A percentile compares a stretch with the other conserved stretches of the same genome.
These are phyloP conservation scores for Eciton burchellii DNA, from an alignment of 1,140 invertebrate genomes.

Conservation along the genomic window DNA sequence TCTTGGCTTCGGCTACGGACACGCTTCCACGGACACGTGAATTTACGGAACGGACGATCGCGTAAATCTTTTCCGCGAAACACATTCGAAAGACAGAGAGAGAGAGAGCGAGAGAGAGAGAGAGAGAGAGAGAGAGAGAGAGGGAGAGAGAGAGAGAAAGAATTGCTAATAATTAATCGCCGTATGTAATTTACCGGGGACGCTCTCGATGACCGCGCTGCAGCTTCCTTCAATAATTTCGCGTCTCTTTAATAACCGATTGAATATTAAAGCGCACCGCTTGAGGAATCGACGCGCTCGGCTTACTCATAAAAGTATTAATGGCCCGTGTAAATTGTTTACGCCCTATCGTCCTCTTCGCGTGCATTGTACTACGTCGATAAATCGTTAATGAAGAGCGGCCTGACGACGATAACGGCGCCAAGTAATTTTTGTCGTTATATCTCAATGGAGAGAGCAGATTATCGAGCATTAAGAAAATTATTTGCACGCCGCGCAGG, in stretches of 20 bases:
- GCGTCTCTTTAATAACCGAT: slow-evolving; percentile 11
- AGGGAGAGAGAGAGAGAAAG: too few relatives aligned
- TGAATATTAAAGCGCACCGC: slow-evolving; percentile 13
- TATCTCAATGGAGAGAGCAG: not conserved
- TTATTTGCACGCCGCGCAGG: not conserved
- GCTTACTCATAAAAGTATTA: slow-evolving; percentile 17
- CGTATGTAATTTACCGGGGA: not conserved
- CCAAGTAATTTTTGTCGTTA: slow-evolving; percentile 23
- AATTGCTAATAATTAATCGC: not conserved
- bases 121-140: too few relatives aligned
- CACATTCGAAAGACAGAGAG: too few relatives aligned
- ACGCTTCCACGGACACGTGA: slow-evolving; percentile 1
- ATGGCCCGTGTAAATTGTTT: slow-evolving; percentile 18
- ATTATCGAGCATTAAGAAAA: slow-evolving; percentile 12
- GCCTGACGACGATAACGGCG: slow-evolving; percentile 2
- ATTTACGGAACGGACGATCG: slow-evolving; percentile 53
- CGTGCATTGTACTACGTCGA: not conserved
- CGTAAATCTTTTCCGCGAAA: not conserved
- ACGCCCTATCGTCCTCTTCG: not conserved
- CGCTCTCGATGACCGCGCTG: too few relatives aligned
- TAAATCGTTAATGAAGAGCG: slow-evolving; percentile 22
- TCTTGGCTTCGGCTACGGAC: not conserved
- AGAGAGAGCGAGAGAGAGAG: too few relatives aligned
- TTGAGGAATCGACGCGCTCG: not conserved
- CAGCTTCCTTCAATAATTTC: not conserved